Evolutionary conservation across 2,113 vertebrate genomes (phyloP).

Genomic region (Falco punctatus): DNA sequence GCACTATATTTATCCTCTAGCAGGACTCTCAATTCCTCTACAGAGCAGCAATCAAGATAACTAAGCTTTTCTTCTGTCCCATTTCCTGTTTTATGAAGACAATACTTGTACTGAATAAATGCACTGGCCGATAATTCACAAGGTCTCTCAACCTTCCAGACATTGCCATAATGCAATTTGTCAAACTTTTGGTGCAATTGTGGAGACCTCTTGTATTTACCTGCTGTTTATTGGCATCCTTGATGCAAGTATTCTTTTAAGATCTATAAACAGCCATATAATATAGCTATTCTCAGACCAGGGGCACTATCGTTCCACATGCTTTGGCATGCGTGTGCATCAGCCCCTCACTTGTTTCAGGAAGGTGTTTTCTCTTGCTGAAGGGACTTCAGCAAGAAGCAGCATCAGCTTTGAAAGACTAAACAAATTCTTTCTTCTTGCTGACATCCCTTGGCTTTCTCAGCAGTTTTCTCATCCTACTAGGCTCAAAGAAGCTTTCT

Average conservation of each 20-base stretch:
- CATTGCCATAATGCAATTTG: neutral
- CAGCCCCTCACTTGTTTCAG: neutral
- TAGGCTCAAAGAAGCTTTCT: neutral
- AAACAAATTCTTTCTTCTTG: neutral
- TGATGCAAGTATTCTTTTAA: neutral
- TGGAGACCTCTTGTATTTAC: neutral
- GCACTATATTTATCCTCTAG: neutral
- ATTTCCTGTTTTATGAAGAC: neutral
- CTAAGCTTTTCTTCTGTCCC: neutral
- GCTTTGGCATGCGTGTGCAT: neutral
- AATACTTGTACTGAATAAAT: neutral
- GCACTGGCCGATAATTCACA: neutral
- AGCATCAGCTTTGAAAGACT: neutral
- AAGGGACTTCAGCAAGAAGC: neutral
- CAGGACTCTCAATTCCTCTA: slow-evolving; percentile 24
- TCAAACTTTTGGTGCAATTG: neutral
- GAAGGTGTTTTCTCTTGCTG: neutral
- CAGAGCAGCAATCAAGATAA: neutral
- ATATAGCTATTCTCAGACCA: neutral
- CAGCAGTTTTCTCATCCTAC: neutral
- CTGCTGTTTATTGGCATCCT: neutral
- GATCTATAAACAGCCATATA: neutral
- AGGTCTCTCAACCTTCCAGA: neutral
- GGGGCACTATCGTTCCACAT: neutral
- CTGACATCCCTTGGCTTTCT: neutral